Evolutionary conservation across 2,888 invertebrate species (phyloP), one percentile per base, ranked within the genome.

Genomic region (Tiliacea aurago): DNA sequence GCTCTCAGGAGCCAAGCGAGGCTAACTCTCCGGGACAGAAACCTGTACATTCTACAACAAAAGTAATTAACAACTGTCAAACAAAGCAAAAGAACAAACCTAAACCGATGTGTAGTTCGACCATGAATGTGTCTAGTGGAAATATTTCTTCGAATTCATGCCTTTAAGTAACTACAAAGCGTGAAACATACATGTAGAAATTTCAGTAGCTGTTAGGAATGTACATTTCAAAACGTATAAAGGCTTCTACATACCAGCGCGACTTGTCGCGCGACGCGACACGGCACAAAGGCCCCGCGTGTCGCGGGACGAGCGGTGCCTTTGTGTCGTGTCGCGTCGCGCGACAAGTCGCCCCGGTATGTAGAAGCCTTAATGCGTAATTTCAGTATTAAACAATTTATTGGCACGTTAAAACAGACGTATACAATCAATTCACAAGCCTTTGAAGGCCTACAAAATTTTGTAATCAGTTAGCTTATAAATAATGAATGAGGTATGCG

Each of bases 21-120:
- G 83, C 70, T 81, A 84, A 79, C 73, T 81, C 82, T 64, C 70
- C 61, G 79, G 73, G 82, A 72, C 80, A 79, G 73, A 84, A 80
- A 78, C 76, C 80, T 76, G 75, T 86, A 83, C 84, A 85, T 79
- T 87, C 81, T 49, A 72, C 76, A 82, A 84, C 87, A 86, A 89
- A 89, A 88, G 88, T 87, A 88, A 89, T 89, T 89, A 89, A 81
- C 84, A 89, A 88, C 87, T 87, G 88, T 84, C 88, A 87, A 89
- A 87, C 84, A 86, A 86, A 85, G 80, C 75, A 83, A 84, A 88
- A 87, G 82, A 88, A 86, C 86, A 78, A 82, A 76, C 64, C 73
- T 78, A 77, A 62, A 55, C 71, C 72, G 63, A 55, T 49, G 67
- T 69, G 61, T 64, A 64, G 64, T 70, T 64, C 41, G 55, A 58